phyloP scores from a whole-genome alignment of 2,113 vertebrate species.

The Prolemur simus region DNA sequence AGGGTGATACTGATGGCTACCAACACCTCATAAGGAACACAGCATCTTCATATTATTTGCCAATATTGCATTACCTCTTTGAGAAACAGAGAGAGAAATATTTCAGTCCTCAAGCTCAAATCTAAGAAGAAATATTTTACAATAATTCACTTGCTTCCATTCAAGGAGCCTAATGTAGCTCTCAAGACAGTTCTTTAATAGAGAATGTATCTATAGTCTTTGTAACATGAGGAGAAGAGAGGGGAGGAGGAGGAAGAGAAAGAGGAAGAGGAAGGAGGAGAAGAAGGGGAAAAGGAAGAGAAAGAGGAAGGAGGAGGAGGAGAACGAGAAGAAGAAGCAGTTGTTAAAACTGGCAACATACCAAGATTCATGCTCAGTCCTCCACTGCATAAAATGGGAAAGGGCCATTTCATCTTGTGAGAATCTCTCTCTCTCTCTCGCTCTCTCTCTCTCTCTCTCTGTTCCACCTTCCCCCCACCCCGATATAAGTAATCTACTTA shows the following conservation, averaged over 20 bases:
- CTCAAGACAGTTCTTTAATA: neutral
- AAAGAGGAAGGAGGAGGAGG: neutral
- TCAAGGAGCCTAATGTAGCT: neutral
- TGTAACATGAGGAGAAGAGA: neutral
- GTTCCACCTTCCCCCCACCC: no score
- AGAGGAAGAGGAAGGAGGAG: no score
- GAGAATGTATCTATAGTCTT: neutral
- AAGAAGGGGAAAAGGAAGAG: no score
- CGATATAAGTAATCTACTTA: constrained; percentile 49
- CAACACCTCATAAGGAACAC: neutral
- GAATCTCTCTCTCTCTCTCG: neutral
- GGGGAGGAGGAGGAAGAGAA: no score
- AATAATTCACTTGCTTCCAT: constrained; percentile 33
- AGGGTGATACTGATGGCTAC: neutral
- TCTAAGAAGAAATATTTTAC: neutral
- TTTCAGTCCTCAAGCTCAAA: constrained; percentile 8
- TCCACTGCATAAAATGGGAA: neutral
- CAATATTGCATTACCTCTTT: neutral
- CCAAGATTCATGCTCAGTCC: neutral
- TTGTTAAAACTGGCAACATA: constrained; percentile 6
- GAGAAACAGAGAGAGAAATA: constrained; percentile 16
- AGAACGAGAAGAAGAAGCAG: neutral
- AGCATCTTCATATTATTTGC: neutral
- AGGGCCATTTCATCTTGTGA: neutral
- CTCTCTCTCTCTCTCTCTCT: neutral